phyloP scores from a whole-genome alignment of 2,797 vertebrate genomes.

The Sebastes aleutianus region DNA sequence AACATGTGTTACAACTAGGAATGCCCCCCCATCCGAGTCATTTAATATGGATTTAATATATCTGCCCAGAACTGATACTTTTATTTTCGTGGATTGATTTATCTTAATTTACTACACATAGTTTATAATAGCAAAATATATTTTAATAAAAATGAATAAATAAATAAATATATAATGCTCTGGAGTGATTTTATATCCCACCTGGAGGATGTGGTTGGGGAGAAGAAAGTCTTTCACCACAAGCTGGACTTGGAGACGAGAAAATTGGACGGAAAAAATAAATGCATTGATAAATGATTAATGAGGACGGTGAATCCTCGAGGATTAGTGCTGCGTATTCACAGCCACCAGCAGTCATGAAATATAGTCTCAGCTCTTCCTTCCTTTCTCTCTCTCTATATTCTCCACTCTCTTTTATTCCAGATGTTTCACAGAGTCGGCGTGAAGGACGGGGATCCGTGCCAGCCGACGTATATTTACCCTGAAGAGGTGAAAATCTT shows the following conservation, averaged over 20 bases:
- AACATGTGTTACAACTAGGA: no score
- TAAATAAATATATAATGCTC: no score
- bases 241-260: neutral
- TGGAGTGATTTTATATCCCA: neutral
- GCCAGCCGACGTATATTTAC: conserved; percentile 76
- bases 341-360: neutral
- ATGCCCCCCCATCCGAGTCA: no score
- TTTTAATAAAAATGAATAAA: no score
- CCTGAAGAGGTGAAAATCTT: conserved; percentile 75
- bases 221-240: neutral
- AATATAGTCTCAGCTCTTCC: neutral
- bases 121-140: no score
- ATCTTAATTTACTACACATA: no score
- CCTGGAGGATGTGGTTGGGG: no score
- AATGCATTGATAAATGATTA: neutral
- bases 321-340: neutral
- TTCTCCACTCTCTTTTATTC: neutral
- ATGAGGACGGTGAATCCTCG: neutral
- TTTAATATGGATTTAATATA: no score
- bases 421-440: conserved; percentile 67
- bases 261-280: neutral
- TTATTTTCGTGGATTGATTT: no score
- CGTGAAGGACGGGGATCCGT: conserved; percentile 19
- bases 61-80: no score
- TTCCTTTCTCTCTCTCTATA: neutral